phyloP scores from a whole-genome alignment of 53 echinoderm and acorn worm species.

The Temnopleurus reevesii region DNA sequence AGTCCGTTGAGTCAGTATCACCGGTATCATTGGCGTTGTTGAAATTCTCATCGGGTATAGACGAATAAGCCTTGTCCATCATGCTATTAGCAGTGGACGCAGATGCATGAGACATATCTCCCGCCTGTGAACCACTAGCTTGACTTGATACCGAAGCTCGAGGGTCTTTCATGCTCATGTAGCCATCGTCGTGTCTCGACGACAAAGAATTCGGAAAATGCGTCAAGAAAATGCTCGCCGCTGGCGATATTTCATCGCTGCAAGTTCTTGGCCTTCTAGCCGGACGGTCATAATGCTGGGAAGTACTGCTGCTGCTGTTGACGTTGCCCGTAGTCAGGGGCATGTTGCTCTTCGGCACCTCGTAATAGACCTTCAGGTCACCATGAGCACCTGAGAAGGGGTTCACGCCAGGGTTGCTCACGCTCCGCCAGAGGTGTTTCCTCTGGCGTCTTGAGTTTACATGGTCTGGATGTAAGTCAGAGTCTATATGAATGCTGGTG shows the following conservation, averaged over 20 bases:
- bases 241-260: constrained; percentile 80
- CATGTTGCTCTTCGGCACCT: constrained; percentile 75
- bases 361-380: constrained; percentile 76
- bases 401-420: constrained; percentile 80
- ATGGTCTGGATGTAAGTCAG: constrained; percentile 10
- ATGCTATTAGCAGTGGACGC: constrained; percentile 32
- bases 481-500: constrained; percentile 50
- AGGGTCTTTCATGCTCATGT: constrained; percentile 96
- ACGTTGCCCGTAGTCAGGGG: constrained; percentile 46
- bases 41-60: constrained; percentile 59
- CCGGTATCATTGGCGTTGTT: constrained; percentile 65
- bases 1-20: constrained; percentile 83
- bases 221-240: constrained; percentile 61
- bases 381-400: constrained; percentile 52
- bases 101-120: constrained; percentile 48
- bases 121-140: constrained; percentile 62
- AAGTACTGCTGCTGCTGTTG: constrained; percentile 26
- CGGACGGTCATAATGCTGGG: constrained; percentile 71
- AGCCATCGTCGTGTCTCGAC: constrained; percentile 82
- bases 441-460: constrained; percentile 17
- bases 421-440: constrained; percentile 69
- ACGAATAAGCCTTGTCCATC: constrained; percentile 51
- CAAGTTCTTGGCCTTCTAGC: constrained; percentile 73
- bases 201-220: constrained; percentile 64
- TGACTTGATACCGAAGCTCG: constrained; percentile 79